These are phyloP conservation scores for Epinotia nisella DNA, from an alignment of 2,888 invertebrate species.

Conservation along the genomic window DNA sequence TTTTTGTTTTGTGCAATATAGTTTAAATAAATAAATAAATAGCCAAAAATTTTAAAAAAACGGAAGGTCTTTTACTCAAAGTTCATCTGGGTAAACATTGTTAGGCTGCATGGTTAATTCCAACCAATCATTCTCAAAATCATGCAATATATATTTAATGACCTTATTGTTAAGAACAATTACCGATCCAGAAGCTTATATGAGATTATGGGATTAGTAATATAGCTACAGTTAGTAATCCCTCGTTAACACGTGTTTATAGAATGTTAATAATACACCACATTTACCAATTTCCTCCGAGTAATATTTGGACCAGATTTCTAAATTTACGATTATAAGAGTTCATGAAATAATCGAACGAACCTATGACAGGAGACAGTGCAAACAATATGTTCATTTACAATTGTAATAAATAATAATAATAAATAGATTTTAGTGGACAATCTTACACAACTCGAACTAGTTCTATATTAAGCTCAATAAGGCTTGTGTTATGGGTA, in stretches of 20 bases:
- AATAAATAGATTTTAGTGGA: too few relatives aligned
- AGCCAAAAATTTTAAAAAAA: too few relatives aligned
- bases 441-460: too few relatives aligned
- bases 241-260: background rate
- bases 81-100: background rate
- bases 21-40: too few relatives aligned
- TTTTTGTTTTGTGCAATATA: too few relatives aligned
- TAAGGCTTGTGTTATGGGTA: too few relatives aligned
- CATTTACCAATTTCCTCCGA: background rate
- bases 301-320: background rate
- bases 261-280: background rate
- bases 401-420: too few relatives aligned
- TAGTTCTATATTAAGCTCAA: too few relatives aligned
- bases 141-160: background rate
- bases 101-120: background rate
- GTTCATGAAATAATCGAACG: too few relatives aligned
- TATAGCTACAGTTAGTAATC: background rate
- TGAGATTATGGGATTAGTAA: constrained; percentile 10
- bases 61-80: background rate
- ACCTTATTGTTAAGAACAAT: background rate
- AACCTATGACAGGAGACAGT: too few relatives aligned
- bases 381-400: too few relatives aligned
- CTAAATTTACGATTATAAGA: too few relatives aligned
- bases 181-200: constrained; percentile 14
- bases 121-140: background rate